Evolutionary conservation across 2,888 invertebrate genomes (phyloP).

Genomic region (Orthonevra nobilis): DNA sequence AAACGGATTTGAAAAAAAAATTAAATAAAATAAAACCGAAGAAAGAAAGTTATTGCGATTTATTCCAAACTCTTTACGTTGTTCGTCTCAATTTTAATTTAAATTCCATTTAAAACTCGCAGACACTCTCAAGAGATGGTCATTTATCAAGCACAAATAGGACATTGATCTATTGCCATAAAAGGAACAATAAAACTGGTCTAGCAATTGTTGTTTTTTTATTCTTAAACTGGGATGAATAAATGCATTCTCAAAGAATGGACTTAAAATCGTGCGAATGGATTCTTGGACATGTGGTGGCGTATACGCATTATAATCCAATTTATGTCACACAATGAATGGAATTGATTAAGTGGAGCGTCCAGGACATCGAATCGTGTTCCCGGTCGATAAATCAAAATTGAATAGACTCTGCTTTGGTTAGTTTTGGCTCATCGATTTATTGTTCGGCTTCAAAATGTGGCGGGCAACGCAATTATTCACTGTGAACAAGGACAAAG

Average conservation of each 20-base stretch:
- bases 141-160: conserved; percentile 44
- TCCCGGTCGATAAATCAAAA: conserved; percentile 19
- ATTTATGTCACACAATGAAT: not conserved
- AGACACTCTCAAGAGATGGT: conserved; percentile 11
- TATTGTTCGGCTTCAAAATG: conserved; percentile 7
- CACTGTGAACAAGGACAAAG: no score
- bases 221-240: no score
- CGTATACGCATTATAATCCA: no score
- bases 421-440: conserved; percentile 41
- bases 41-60: conserved; percentile 14
- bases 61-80: conserved; percentile 4
- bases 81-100: conserved; percentile 18
- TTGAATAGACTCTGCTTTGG: conserved; percentile 5
- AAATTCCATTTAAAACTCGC: conserved; percentile 6
- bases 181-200: conserved; percentile 31
- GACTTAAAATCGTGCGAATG: no score
- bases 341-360: conserved; percentile 38
- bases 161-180: conserved; percentile 48
- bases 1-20: conserved; percentile 18
- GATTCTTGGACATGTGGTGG: no score
- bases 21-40: not conserved
- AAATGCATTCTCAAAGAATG: no score
- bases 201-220: not conserved
- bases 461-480: conserved; percentile 15
- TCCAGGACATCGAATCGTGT: not conserved